Evolutionary conservation across 53 echinoderm and acorn worm genomes (phyloP).

Genomic region (Temnopleurus reevesii): DNA sequence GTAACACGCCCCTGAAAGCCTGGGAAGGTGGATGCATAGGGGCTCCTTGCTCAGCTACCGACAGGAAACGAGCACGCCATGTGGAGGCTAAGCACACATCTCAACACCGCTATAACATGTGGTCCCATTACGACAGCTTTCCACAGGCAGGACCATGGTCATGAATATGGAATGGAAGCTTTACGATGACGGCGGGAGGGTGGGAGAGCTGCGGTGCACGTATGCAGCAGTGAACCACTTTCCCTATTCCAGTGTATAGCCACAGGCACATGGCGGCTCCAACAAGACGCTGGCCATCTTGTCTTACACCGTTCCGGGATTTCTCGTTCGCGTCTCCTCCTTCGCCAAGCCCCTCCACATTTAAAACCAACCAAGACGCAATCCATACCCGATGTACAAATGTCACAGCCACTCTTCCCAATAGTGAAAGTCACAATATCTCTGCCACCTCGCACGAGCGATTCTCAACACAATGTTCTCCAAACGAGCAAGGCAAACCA

Average conservation of each 20-base stretch:
- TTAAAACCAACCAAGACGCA: background rate
- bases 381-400: background rate
- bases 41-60: background rate
- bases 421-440: slow-evolving; percentile 17
- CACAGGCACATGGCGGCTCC: slow-evolving; percentile 56
- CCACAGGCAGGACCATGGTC: slow-evolving; percentile 26
- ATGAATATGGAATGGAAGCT: slow-evolving; percentile 26
- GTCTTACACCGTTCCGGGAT: slow-evolving; percentile 2
- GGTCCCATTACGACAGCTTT: slow-evolving; percentile 17
- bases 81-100: slow-evolving; percentile 14
- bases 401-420: background rate
- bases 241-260: slow-evolving; percentile 40
- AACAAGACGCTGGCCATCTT: slow-evolving; percentile 50
- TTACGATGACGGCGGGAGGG: background rate
- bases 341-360: background rate
- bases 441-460: background rate
- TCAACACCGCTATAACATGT: slow-evolving; percentile 30
- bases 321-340: background rate
- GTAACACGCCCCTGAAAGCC: slow-evolving; percentile 2
- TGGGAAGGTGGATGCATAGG: slow-evolving; percentile 14
- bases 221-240: background rate
- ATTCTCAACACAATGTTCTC: background rate
- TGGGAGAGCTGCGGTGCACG: background rate
- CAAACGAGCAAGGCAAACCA: background rate
- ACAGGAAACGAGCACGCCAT: slow-evolving; percentile 49